Evolutionary conservation across 2,113 vertebrate species (phyloP), one percentile per base, ranked within the genome.

Genomic region (Rafetus swinhoei): DNA sequence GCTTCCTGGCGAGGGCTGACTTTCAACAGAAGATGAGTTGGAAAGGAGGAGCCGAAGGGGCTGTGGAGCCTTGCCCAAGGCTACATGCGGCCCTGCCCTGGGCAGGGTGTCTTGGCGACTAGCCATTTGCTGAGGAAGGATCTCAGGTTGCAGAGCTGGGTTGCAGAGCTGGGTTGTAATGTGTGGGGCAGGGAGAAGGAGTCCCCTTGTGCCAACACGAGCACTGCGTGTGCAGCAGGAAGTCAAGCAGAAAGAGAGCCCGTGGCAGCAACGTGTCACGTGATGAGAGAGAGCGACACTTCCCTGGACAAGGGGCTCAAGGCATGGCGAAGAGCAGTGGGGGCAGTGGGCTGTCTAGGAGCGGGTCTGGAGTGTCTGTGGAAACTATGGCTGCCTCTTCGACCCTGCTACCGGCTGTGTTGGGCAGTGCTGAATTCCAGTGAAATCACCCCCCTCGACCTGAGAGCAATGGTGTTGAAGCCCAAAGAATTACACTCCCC

Each of bases 191-290:
- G 4, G 24, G 59, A 15, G 60, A 32, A 7, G 15, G 14, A 10
- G 22, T 6, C 4, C 45, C 45, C 15, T 9, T 4, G 2, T 10
- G 65, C 65, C n/a, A 35, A 72, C 65, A 35, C 0, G 18, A 35
- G n/a, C 9, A 35, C 45, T 5, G 45, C 45, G 45, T 45, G 45
- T 5, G 5, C 62, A n/a, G 62, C 62, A 21, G 65, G 60, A 11
- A 65, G 13, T 13, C 60, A 16, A 62, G 59, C 27, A 14, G 60
- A 69, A 29, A 19, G 4, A 65, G 27, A 65, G 9, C 29, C 29
- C 62, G 8, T 69, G 62, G n/a, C 65, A 72, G 1, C n/a, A 21
- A 10, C 65, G 10, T 72, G 29, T 65, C 62, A 32, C 6, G 9
- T 19, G n/a, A 35, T 1, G n/a, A 72, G 65, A 72, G n/a, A 21